Conservation (phyloP, 1,140 invertebrate species). For the Halyomorpha halys region DNA sequence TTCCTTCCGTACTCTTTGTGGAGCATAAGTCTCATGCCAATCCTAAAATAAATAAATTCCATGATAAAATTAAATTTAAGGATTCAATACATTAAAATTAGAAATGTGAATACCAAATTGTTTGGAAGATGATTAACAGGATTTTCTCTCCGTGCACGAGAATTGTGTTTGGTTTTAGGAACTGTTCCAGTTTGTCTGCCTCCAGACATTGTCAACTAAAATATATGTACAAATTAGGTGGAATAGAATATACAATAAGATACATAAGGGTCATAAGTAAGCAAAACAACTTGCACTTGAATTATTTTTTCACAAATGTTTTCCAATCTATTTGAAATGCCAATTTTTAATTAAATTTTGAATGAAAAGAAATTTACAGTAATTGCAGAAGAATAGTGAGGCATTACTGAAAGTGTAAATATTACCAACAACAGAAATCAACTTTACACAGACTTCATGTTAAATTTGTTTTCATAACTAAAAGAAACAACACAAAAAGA, state of each 20-base stretch:
- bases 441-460: no score
- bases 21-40: slow-evolving; percentile 23
- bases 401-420: no score
- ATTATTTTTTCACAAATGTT: no score
- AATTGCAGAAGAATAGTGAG: no score
- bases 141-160: slow-evolving; percentile 23
- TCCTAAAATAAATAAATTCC: slow-evolving; percentile 18
- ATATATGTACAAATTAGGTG: background rate
- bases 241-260: background rate
- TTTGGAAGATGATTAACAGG: slow-evolving; percentile 26
- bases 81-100: background rate
- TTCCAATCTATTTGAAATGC: no score
- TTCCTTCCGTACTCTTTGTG: slow-evolving; percentile 26
- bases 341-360: no score
- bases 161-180: slow-evolving; percentile 27
- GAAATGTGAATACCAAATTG: slow-evolving; percentile 22
- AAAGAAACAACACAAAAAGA: no score
- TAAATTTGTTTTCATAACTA: no score
- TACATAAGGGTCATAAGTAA: no score
- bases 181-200: slow-evolving; percentile 26
- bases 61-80: slow-evolving; percentile 1
- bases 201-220: slow-evolving; percentile 20
- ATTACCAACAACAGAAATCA: no score
- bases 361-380: no score
- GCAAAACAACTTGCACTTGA: no score